These are phyloP conservation scores for Novumbra hubbsi DNA, from an alignment of 2,797 vertebrate genomes.

Conservation along the genomic window DNA sequence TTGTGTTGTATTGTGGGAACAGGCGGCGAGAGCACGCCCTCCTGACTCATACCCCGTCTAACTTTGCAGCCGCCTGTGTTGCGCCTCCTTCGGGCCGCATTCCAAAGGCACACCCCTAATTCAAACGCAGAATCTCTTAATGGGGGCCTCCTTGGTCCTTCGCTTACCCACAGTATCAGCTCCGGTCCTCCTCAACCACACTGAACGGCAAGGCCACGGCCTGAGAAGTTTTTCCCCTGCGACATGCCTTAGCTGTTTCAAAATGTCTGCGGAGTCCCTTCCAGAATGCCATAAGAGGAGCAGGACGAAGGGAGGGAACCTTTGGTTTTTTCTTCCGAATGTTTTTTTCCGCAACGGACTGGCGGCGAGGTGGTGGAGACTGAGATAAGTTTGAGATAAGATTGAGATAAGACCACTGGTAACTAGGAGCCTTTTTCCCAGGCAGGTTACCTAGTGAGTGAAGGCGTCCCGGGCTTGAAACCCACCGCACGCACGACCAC, in stretches of 20 bases:
- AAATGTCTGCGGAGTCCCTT: too few relatives aligned
- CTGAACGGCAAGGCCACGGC: too few relatives aligned
- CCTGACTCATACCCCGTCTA: constrained; percentile 42
- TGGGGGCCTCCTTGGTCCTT: background rate
- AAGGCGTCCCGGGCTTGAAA: background rate
- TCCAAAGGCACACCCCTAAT: background rate
- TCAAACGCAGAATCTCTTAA: background rate
- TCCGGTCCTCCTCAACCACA: background rate
- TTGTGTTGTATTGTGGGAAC: background rate
- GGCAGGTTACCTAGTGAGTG: background rate
- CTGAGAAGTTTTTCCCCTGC: too few relatives aligned
- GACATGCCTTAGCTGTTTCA: too few relatives aligned
- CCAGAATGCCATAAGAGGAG: background rate
- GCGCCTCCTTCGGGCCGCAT: background rate
- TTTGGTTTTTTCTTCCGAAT: background rate
- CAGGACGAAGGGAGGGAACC: background rate
- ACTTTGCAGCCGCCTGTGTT: background rate
- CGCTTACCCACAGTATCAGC: background rate
- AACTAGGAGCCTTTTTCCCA: background rate
- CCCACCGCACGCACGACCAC: background rate
- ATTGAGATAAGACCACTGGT: too few relatives aligned
- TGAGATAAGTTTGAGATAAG: too few relatives aligned
- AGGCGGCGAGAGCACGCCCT: constrained; percentile 40
- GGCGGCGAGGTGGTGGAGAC: background rate
- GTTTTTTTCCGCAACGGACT: background rate